Base-by-base conservation (phyloP, 2,797 vertebrate species). In the Eulemur albifrons region DNA sequence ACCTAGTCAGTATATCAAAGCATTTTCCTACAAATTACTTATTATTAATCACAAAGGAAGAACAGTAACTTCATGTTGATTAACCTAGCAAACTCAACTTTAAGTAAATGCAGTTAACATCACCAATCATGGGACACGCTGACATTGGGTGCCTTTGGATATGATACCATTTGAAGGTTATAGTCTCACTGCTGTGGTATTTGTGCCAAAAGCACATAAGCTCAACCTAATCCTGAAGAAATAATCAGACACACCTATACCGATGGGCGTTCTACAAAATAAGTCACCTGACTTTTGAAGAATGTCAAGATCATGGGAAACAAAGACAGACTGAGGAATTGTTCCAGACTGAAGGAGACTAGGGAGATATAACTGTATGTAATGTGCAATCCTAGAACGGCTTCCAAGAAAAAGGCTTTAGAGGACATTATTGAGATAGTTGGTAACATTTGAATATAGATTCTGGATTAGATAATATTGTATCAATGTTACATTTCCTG, bases 121-220 rank as follows among this genome's bases (percentile, higher is more conserved):
- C 25, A 43, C 21, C 61, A 65, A 45, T 25, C 15, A 15, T 23
- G 14, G 61, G 61, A 63, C 61, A 23, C 7, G 27, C 35, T 73
- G 50, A 73, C 11, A 32, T 43, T 30, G 30, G 21, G 23, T 70
- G 50, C 6, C 38, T 85, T 40, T 30, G n/a, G 57, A 25, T 18
- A 40, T 2, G 6, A 67, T 23, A 7, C 32, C 8, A n/a, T 6
- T 38, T 30, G 30, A n/a, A 23, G 11, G 12, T 15, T 7, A 10
- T 0, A 21, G 20, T 2, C 2, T 30, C 13, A 7, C n/a, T 54
- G 4, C 10, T 32, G 7, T 54, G 40, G 10, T 5, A 17, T 8
- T 8, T 65, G 4, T 65, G 32, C 17, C 48, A 15, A 20, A 48
- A 65, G 69, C n/a, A 27, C 25, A 17, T 25, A 27, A 54, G 11